Evolutionary conservation across 2,797 vertebrate genomes (phyloP), one percentile per base, ranked within the genome.

Genomic region (Sebastolobus altivelis): DNA sequence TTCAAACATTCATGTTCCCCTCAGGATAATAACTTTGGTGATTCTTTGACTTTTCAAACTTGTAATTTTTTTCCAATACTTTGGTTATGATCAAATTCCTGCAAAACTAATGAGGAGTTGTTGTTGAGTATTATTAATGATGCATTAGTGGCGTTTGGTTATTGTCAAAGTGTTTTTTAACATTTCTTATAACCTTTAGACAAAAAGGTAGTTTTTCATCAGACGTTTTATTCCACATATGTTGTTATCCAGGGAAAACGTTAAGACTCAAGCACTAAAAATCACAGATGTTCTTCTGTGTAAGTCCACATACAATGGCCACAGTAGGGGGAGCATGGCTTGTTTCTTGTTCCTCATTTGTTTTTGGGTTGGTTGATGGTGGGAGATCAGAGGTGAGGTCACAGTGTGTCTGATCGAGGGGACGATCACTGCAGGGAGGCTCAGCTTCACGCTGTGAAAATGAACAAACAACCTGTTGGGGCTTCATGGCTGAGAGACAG

Each of bases 381-480:
- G 37, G 59, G 60, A 62, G 92, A 73, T 61, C 89, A 60, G 69
- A 78, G 75, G 35, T 54, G 55, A 80, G 77, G 83, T 81, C 91
- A 93, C 89, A 60, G 86, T 83, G 83, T 92, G 88, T 86, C 77
- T 43, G 83, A 58, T 75, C 33, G 69, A 86, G 81, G 14, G 85
- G 74, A 80, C 49, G 70, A 43, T 73, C 77, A 5, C 72, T 9
- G 6, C 80, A 16, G 66, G 66, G 66, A 72, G 67, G 12, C 31
- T 58, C 56, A 0, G 67, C n/a, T 54, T 8, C 83, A 89, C 63
- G 2, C 83, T 91, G 87, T 65, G 87, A 94, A 95, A 95, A 94
- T 11, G 56, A 91, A 94, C 84, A 80, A 92, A 95, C 87, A 85
- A 86, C 67, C 70, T 67, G 82, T 6, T 18, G 75, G 27, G 4